Percentiles rank a stretch among this genome's conserved stretches.
Conservation (phyloP, 2,888 invertebrate species). For the Micropterix aruncella region DNA sequence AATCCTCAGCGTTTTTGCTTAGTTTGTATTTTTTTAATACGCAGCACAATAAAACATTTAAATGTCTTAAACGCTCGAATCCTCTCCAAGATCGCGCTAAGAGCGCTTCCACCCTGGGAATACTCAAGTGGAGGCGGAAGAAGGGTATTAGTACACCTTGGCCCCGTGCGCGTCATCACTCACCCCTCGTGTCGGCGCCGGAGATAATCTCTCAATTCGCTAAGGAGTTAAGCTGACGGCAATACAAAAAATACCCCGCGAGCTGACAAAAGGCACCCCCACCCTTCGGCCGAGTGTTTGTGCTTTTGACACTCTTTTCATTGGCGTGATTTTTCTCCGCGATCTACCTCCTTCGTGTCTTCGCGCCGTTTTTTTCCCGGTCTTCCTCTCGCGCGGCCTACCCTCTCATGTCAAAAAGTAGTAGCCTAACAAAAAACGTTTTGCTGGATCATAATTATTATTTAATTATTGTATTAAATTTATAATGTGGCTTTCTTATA, state of each 20-base stretch:
- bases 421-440: too few species aligned
- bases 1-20: too few species aligned
- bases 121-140: background rate
- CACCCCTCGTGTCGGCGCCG: constrained; percentile 15
- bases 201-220: constrained; percentile 44
- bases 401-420: too few species aligned
- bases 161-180: constrained; percentile 8
- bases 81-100: too few species aligned
- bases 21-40: too few species aligned
- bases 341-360: constrained; percentile 11
- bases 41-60: too few species aligned
- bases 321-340: constrained; percentile 30
- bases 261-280: constrained; percentile 36
- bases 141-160: background rate
- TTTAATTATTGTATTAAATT: too few species aligned
- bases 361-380: background rate
- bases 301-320: constrained; percentile 40
- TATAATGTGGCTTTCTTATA: too few species aligned
- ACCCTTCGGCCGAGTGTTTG: constrained; percentile 26
- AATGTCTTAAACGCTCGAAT: too few species aligned
- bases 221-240: constrained; percentile 36
- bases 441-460: too few species aligned
- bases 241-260: constrained; percentile 37
- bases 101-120: too few species aligned
- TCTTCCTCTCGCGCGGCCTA: background rate